These are phyloP conservation scores for Rapana venosa DNA, from an alignment of 2,888 invertebrate species.

Conservation along the genomic window DNA sequence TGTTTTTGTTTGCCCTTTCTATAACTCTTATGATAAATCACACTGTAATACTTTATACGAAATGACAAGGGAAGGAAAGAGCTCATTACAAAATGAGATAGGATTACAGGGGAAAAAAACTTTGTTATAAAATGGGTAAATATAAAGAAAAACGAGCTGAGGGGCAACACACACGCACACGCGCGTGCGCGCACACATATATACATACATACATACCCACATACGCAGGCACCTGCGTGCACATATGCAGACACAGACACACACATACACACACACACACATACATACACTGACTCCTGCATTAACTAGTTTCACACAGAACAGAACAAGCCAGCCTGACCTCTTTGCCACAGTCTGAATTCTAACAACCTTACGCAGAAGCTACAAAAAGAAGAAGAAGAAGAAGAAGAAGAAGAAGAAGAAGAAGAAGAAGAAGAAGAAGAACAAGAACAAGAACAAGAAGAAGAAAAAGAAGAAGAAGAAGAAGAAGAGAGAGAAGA, in stretches of 20 bases:
- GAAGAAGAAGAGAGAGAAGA: neutral
- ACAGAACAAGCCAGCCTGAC: no score
- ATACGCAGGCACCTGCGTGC: neutral
- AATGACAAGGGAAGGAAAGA: no score
- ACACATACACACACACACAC: neutral
- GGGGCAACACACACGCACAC: neutral
- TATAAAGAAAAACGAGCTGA: no score
- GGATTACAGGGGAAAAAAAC: no score
- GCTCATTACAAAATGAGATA: no score
- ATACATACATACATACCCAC: neutral
- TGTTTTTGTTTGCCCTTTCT: no score
- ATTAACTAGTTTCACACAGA: no score
- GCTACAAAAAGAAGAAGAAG: neutral
- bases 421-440: conserved; percentile 35
- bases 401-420: conserved; percentile 40
- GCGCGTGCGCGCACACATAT: neutral
- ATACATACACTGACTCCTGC: neutral
- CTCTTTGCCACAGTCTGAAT: no score
- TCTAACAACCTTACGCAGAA: neutral
- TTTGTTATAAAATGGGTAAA: no score
- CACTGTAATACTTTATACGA: no score
- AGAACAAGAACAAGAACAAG: conserved; percentile 19
- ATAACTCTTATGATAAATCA: no score
- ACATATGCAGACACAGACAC: neutral
- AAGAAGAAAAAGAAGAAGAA: neutral